These are phyloP conservation scores for Magallana gigas DNA, from an alignment of 1,140 invertebrate species.

Conservation along the genomic window DNA sequence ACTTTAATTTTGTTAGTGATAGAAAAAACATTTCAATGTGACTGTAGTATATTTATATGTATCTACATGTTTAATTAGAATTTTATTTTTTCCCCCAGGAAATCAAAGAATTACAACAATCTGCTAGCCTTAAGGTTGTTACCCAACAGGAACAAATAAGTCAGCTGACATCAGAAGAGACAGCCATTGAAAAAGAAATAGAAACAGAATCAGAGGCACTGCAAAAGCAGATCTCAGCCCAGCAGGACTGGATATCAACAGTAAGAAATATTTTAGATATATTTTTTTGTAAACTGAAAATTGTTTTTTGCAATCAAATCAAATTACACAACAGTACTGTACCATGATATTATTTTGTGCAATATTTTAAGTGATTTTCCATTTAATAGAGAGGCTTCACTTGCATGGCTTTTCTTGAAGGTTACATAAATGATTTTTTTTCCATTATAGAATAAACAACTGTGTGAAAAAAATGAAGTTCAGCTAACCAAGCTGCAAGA, in stretches of 20 bases:
- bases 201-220: background rate
- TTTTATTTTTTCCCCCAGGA: background rate
- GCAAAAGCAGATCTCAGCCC: constrained; percentile 1
- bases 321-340: too few relatives aligned
- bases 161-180: background rate
- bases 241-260: background rate
- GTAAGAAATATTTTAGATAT: background rate
- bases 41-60: too few relatives aligned
- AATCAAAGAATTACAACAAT: constrained; percentile 5
- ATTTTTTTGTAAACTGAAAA: too few relatives aligned
- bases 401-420: too few relatives aligned
- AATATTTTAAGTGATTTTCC: too few relatives aligned
- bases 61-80: background rate
- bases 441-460: background rate
- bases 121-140: background rate
- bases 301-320: too few relatives aligned
- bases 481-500: constrained; percentile 46
- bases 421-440: too few relatives aligned
- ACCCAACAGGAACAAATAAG: background rate
- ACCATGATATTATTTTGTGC: too few relatives aligned
- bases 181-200: too few relatives aligned
- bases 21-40: too few relatives aligned
- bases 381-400: too few relatives aligned
- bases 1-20: background rate
- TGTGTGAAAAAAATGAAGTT: background rate